phyloP scores from a whole-genome alignment of 2,113 vertebrate species.

The Eublepharis macularius region DNA sequence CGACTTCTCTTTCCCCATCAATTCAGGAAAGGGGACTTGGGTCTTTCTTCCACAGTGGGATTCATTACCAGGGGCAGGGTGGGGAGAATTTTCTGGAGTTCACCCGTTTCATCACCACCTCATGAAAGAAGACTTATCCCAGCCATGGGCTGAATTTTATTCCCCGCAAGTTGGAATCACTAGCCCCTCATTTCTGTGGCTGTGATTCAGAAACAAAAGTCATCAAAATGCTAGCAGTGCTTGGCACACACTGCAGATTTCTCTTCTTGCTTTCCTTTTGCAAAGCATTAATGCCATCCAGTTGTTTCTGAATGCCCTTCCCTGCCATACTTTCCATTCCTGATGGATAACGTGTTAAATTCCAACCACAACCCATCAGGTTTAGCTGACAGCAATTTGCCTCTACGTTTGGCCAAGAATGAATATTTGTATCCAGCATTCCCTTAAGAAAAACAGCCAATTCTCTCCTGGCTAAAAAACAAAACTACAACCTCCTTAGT shows the following conservation, averaged over 20 bases:
- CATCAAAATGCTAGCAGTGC: conserved; percentile 8
- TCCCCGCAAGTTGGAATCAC: neutral
- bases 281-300: conserved; percentile 41
- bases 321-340: conserved; percentile 34
- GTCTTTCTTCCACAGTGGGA: neutral
- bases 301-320: conserved; percentile 39
- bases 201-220: conserved; percentile 15
- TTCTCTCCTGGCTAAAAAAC: conserved; percentile 8
- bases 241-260: conserved; percentile 34
- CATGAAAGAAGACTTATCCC: neutral
- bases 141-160: neutral
- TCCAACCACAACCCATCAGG: conserved; percentile 53
- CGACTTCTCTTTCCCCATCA: neutral
- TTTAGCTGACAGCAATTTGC: conserved; percentile 12
- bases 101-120: neutral
- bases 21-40: neutral
- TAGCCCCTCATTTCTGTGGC: neutral
- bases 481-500: neutral
- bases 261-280: conserved; percentile 32
- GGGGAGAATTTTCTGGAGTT: neutral
- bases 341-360: conserved; percentile 52
- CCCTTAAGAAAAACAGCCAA: conserved; percentile 47
- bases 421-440: conserved; percentile 26
- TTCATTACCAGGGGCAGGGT: neutral
- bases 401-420: conserved; percentile 46